Evolutionary conservation across 2,888 invertebrate species (phyloP).

Genomic region (Epinotia demarniana): DNA sequence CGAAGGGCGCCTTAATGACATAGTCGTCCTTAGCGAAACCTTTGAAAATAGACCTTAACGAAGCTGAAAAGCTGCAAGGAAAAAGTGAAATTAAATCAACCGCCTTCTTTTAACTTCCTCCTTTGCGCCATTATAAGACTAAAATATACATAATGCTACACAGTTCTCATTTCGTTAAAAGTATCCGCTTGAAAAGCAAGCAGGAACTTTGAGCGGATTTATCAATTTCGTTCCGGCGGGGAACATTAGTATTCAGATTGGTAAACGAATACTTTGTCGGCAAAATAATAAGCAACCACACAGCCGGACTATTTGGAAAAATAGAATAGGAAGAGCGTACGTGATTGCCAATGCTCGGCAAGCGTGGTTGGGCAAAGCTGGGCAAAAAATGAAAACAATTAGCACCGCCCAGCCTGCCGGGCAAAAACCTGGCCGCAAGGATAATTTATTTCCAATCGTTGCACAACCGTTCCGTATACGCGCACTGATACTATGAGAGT

Average conservation of each 20-base stretch:
- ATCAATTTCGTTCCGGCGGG: neutral
- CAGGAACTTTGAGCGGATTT: slow-evolving; percentile 1
- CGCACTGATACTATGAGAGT: neutral
- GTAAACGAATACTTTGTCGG: slow-evolving; percentile 24
- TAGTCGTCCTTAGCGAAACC: slow-evolving; percentile 10
- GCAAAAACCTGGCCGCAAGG: slow-evolving; percentile 62
- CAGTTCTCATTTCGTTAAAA: slow-evolving; percentile 14
- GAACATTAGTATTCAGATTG: slow-evolving; percentile 12
- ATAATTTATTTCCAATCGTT: slow-evolving; percentile 75
- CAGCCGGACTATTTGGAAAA: slow-evolving; percentile 26
- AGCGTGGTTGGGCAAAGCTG: slow-evolving; percentile 47
- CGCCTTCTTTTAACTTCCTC: slow-evolving; percentile 35
- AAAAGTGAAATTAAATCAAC: slow-evolving; percentile 39
- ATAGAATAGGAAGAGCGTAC: slow-evolving; percentile 27
- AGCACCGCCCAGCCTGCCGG: slow-evolving; percentile 59
- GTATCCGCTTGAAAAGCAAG: slow-evolving; percentile 6
- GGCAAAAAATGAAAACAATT: slow-evolving; percentile 71
- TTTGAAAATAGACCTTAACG: slow-evolving; percentile 30
- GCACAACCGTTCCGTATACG: slow-evolving; percentile 42
- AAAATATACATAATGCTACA: slow-evolving; percentile 31
- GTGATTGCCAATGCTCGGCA: slow-evolving; percentile 39
- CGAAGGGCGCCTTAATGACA: slow-evolving; percentile 29
- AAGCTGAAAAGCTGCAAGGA: slow-evolving; percentile 28
- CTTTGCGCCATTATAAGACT: slow-evolving; percentile 28
- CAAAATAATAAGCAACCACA: slow-evolving; percentile 33